phyloP scores from a whole-genome alignment of 1,140 invertebrate species.

The Sipha flava region DNA sequence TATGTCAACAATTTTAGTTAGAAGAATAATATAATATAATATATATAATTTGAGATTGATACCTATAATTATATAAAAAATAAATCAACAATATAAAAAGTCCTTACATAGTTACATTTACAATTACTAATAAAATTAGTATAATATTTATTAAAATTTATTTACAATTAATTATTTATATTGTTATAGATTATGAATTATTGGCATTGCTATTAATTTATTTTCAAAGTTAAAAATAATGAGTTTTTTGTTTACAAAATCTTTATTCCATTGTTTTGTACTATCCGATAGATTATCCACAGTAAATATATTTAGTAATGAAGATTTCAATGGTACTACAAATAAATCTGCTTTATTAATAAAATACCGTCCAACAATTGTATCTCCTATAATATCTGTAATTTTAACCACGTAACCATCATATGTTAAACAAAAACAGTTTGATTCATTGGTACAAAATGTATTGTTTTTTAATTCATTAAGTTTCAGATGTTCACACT shows the following conservation, averaged over 20 bases:
- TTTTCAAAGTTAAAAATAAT: not conserved
- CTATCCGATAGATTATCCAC: not conserved
- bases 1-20: no score
- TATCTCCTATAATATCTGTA: not conserved
- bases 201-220: not conserved
- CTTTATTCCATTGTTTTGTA: not conserved
- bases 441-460: not conserved
- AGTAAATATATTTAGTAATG: not conserved
- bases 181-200: not conserved
- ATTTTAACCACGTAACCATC: not conserved
- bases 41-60: no score
- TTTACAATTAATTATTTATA: no score
- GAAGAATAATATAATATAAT: no score
- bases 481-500: not conserved
- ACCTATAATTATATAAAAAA: no score
- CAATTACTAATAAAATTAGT: no score
- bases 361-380: not conserved
- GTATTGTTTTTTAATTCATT: not conserved
- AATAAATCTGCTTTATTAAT: not conserved
- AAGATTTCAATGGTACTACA: not conserved
- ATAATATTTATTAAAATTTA: no score
- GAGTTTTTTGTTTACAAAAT: not conserved
- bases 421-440: conserved; percentile 1
- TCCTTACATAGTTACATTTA: no score
- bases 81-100: no score